Conservation (phyloP, 2,113 vertebrate genomes). For the Electrona antarctica region DNA sequence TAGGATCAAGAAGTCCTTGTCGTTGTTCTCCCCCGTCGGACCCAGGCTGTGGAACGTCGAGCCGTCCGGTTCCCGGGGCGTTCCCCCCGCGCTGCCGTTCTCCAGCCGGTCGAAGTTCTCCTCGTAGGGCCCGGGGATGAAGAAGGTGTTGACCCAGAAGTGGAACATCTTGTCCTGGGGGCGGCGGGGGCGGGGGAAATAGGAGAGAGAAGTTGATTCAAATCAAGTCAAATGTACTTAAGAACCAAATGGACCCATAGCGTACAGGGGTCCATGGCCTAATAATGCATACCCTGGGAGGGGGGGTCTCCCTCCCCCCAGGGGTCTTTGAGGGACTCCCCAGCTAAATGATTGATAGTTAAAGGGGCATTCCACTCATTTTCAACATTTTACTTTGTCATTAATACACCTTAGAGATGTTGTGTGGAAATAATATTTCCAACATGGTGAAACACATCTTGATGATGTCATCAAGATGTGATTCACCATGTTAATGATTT, state of each 20-base stretch:
- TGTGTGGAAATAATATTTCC: too few species aligned
- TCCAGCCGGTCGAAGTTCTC: constrained; percentile 91
- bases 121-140: constrained; percentile 90
- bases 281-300: too few species aligned
- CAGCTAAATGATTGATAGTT: constrained; percentile 38
- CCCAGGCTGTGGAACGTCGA: constrained; percentile 31
- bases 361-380: too few species aligned
- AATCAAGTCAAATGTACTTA: not conserved
- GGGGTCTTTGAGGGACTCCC: too few species aligned
- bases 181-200: not conserved
- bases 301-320: too few species aligned
- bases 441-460: too few species aligned
- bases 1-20: constrained; percentile 92
- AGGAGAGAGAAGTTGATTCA: not conserved
- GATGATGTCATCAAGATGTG: too few species aligned
- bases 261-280: too few species aligned
- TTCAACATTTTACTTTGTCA: too few species aligned
- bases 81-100: constrained; percentile 86
- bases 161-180: constrained; percentile 99
- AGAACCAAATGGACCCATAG: too few species aligned
- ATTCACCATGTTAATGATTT: too few species aligned
- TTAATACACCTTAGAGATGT: too few species aligned
- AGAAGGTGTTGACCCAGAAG: constrained; percentile 99
- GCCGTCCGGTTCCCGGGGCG: constrained; percentile 4
- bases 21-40: constrained; percentile 82